Conservation (phyloP, 2,113 vertebrate species). For the Periophthalmus modestus region DNA sequence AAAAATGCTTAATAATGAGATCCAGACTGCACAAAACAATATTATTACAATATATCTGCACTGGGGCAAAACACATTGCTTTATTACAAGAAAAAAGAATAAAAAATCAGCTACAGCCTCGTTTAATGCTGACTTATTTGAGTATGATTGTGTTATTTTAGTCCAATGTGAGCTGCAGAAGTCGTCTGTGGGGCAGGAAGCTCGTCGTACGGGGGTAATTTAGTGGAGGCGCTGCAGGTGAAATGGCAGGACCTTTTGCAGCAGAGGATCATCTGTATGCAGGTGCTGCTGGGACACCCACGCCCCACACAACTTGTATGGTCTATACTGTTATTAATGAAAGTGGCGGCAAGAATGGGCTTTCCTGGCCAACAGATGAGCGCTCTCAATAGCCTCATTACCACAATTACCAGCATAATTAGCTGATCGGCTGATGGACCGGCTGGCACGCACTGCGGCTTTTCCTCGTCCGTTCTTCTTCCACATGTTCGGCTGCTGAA, state of each 20-base stretch:
- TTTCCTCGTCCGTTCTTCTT: not conserved
- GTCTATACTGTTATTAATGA: slow-evolving; percentile 41
- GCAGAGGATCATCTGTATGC: slow-evolving; percentile 21
- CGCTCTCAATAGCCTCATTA: slow-evolving; percentile 46
- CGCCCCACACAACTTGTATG: not conserved
- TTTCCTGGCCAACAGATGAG: slow-evolving; percentile 44
- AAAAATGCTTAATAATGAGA: too few relatives aligned
- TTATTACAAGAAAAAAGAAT: too few relatives aligned
- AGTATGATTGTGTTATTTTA: not conserved
- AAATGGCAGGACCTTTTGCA: slow-evolving; percentile 16
- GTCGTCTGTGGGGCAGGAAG: not conserved
- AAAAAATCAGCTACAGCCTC: too few relatives aligned
- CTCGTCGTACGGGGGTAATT: not conserved
- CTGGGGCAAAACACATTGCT: too few relatives aligned
- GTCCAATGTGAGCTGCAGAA: not conserved
- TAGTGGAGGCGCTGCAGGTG: not conserved
- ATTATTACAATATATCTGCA: too few relatives aligned
- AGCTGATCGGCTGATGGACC: slow-evolving; percentile 47
- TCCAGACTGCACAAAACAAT: too few relatives aligned
- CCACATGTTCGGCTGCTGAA: slow-evolving; percentile 7
- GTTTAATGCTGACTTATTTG: too few relatives aligned
- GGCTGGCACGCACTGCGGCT: slow-evolving; percentile 25
- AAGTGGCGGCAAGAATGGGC: slow-evolving; percentile 12
- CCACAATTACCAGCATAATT: slow-evolving; percentile 45
- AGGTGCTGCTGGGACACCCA: slow-evolving; percentile 23